These are phyloP conservation scores for Acrobasis suavella DNA, from an alignment of 2,888 invertebrate genomes.

Conservation along the genomic window DNA sequence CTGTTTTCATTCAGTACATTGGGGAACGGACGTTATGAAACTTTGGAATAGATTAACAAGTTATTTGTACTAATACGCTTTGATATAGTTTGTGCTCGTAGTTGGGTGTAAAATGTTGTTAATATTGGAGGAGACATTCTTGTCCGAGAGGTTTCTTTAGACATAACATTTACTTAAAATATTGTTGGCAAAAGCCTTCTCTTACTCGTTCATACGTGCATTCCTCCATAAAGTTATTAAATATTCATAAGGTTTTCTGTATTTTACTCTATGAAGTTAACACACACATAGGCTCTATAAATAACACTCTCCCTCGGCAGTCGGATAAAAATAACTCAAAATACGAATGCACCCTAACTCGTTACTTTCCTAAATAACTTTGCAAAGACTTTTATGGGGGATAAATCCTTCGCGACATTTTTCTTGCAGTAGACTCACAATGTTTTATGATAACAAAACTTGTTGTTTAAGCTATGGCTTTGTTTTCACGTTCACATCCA, in stretches of 20 bases:
- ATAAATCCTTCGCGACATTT: slow-evolving; percentile 7
- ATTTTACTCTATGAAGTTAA: no score
- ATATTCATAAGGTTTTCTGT: no score
- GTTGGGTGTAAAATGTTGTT: slow-evolving; percentile 2
- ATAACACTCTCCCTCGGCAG: no score
- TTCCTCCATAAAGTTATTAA: no score
- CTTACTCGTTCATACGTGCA: no score
- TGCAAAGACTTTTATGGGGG: not conserved
- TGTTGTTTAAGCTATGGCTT: not conserved
- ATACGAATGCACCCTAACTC: not conserved
- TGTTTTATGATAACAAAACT: slow-evolving; percentile 12
- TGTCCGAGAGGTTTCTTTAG: no score
- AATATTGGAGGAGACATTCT: not conserved
- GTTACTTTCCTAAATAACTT: not conserved
- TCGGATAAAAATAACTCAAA: not conserved
- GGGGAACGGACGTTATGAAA: slow-evolving; percentile 21
- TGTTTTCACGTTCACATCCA: no score
- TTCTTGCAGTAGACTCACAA: slow-evolving; percentile 9
- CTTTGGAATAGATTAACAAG: slow-evolving; percentile 19
- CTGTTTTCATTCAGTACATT: slow-evolving; percentile 25
- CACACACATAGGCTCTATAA: no score
- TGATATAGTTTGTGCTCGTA: not conserved
- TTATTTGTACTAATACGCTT: slow-evolving; percentile 16
- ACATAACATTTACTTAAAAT: no score
- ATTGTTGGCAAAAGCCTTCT: no score